A percentile compares a stretch with the other conserved stretches of the same genome.
Conservation (phyloP, 92 coral and sea anemone species). For the Paramuricea clavata region DNA sequence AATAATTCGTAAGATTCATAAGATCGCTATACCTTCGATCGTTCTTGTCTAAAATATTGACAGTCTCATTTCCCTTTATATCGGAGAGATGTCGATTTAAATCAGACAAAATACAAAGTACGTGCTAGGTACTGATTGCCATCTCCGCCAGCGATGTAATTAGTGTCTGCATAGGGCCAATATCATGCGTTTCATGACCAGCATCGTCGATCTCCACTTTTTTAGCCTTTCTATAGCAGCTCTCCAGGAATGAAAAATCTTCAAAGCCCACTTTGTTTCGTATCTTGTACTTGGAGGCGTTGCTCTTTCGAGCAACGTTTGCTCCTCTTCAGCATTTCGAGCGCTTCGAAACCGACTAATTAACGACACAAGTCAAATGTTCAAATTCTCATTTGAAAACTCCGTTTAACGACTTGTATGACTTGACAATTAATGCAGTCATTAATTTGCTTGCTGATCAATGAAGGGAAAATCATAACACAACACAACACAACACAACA, state of each 20-base stretch:
- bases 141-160: neutral
- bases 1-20: neutral
- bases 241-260: conserved; percentile 18
- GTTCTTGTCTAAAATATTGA: neutral
- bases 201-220: too few species aligned
- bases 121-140: neutral
- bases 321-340: conserved; percentile 13
- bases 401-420: too few species aligned
- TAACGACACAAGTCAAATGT: neutral
- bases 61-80: neutral
- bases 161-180: too few species aligned
- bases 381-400: too few species aligned
- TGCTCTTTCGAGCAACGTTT: conserved; percentile 4
- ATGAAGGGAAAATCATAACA: too few species aligned
- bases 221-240: neutral
- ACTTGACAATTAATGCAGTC: too few species aligned
- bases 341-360: conserved; percentile 12
- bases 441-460: too few species aligned
- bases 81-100: conserved; percentile 13
- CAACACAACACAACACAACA: too few species aligned
- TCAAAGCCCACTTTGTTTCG: conserved; percentile 25
- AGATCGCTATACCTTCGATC: conserved; percentile 1
- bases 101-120: conserved; percentile 20
- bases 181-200: neutral
- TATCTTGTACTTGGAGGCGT: conserved; percentile 27